Percentiles rank a stretch among this genome's conserved stretches.
phyloP scores from a whole-genome alignment of 2,113 vertebrate species.

The Grantiella picta region DNA sequence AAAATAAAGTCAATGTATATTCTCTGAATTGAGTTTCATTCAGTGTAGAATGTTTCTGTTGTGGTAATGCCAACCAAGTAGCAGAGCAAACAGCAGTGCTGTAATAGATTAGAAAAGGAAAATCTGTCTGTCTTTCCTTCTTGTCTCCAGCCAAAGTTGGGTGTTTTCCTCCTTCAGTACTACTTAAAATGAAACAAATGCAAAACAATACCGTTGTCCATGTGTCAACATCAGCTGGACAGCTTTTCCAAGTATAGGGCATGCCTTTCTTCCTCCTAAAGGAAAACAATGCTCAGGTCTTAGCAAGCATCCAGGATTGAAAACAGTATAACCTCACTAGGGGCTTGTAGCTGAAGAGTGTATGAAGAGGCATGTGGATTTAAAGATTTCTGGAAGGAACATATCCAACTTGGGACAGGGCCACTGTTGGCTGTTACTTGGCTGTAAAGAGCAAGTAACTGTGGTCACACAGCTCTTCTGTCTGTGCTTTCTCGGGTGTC shows the following conservation, averaged over 20 bases:
- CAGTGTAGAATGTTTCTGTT: not conserved
- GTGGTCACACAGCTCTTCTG: not conserved
- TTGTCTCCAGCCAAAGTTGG: not conserved
- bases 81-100: not conserved
- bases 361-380: accelerated
- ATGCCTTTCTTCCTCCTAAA: not conserved
- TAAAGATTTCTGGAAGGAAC: not conserved
- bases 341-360: not conserved
- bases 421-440: not conserved
- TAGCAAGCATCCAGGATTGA: not conserved
- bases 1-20: not conserved
- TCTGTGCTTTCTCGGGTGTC: not conserved
- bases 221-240: not conserved
- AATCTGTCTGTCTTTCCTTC: not conserved
- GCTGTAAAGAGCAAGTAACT: not conserved
- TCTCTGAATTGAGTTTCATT: not conserved
- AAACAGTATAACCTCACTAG: not conserved
- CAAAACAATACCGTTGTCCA: accelerated
- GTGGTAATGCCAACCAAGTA: not conserved
- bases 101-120: not conserved
- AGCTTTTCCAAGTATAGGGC: not conserved
- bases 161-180: not conserved
- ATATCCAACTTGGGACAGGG: not conserved
- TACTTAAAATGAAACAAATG: not conserved
- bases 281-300: not conserved